Evolutionary conservation across 2,113 vertebrate genomes (phyloP).

Genomic region (Steatornis caripensis): DNA sequence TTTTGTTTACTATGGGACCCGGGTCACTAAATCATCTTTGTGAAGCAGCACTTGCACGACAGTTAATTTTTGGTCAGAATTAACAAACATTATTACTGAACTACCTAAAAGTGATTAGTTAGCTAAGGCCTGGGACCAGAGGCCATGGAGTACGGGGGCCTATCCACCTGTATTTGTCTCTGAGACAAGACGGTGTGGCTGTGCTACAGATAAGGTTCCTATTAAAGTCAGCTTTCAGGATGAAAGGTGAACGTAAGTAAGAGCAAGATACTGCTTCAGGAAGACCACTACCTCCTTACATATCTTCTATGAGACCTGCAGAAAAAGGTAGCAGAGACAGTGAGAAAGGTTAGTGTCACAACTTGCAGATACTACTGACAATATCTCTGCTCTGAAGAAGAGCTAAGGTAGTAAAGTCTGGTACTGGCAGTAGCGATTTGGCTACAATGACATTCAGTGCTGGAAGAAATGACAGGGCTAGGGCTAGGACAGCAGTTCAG

Average conservation of each 20-base stretch:
- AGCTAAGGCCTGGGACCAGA: not conserved
- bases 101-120: not conserved
- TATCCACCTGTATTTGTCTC: not conserved
- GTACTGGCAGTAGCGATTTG: rapidly evolving
- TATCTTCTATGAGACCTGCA: not conserved
- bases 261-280: not conserved
- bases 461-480: not conserved
- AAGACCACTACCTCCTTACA: not conserved
- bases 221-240: not conserved
- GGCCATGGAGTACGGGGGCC: not conserved
- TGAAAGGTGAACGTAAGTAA: not conserved
- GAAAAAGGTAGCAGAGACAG: not conserved
- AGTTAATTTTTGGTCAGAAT: not conserved
- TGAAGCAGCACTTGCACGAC: not conserved
- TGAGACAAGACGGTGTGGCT: not conserved
- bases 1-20: not conserved
- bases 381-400: not conserved
- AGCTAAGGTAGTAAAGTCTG: not conserved
- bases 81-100: not conserved
- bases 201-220: not conserved
- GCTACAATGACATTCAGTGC: rapidly evolving
- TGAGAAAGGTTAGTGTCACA: not conserved
- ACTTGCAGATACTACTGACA: not conserved
- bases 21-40: not conserved
- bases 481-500: not conserved